Percentiles rank a stretch among this genome's conserved stretches.
phyloP scores from a whole-genome alignment of 2,113 vertebrate genomes.

The Eublepharis macularius region DNA sequence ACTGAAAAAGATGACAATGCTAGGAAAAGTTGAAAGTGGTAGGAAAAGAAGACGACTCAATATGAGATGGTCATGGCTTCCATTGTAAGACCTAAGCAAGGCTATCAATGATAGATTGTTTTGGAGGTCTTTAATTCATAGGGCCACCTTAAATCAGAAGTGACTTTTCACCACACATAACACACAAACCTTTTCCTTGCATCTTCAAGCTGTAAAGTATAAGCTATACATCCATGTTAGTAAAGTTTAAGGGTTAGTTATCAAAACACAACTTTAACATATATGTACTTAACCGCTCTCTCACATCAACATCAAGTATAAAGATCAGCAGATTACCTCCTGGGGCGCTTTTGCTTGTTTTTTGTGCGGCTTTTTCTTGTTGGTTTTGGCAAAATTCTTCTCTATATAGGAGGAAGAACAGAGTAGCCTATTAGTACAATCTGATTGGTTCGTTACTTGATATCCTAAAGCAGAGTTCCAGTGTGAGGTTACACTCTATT shows the following conservation, averaged over 20 bases:
- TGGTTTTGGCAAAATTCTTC: slow-evolving; percentile 97
- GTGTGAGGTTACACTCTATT: no score
- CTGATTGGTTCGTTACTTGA: background rate
- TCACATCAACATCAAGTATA: background rate
- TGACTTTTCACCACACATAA: no score
- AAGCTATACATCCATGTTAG: background rate
- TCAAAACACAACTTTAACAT: background rate
- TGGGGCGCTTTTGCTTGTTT: slow-evolving; percentile 97
- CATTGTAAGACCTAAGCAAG: no score
- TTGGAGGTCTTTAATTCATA: no score
- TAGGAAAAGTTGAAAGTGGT: no score
- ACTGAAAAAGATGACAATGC: no score
- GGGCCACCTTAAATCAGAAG: no score
- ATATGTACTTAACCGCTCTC: background rate
- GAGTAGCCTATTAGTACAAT: background rate
- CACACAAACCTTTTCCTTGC: no score
- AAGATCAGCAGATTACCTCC: slow-evolving; percentile 78
- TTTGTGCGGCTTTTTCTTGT: slow-evolving; percentile 97
- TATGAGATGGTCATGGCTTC: no score
- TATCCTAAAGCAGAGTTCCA: background rate
- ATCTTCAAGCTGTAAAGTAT: background rate
- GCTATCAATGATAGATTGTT: no score
- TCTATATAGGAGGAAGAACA: slow-evolving; percentile 70
- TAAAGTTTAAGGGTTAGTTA: background rate
- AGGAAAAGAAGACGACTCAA: no score